Conservation (phyloP, 2,797 vertebrate genomes). For the Siniperca undulata region DNA sequence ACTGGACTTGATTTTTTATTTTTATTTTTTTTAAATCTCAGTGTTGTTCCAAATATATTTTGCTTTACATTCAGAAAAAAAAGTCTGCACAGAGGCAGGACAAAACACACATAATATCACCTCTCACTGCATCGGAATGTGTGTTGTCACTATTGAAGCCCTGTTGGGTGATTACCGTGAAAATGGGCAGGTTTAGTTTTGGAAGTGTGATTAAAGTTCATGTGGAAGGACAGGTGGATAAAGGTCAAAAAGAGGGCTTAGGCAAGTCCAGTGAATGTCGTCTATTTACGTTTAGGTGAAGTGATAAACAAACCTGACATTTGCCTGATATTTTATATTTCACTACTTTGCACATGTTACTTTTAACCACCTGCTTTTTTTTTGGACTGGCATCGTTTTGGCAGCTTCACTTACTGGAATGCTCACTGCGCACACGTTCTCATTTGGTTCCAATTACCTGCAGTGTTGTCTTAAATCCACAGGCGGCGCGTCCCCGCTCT, state of each 20-base stretch:
- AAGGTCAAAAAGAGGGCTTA: neutral
- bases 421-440: constrained; percentile 32
- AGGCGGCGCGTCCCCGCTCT: neutral
- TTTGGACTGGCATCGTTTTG: constrained; percentile 38
- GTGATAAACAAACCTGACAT: constrained; percentile 9
- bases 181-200: neutral
- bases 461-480: constrained; percentile 35
- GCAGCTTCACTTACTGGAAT: constrained; percentile 29
- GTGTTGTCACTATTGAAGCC: neutral
- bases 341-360: constrained; percentile 1
- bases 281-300: neutral
- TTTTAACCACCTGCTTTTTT: constrained; percentile 33
- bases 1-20: neutral
- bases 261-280: neutral
- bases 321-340: constrained; percentile 1
- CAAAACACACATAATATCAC: neutral
- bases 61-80: neutral
- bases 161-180: neutral
- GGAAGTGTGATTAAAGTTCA: constrained; percentile 26
- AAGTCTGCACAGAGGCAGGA: neutral
- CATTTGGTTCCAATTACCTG: constrained; percentile 59
- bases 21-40: no score
- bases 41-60: neutral
- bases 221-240: constrained; percentile 9
- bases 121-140: neutral